A percentile compares a stretch with the other conserved stretches of the same genome.
These are phyloP conservation scores for Agrochola lota DNA, from an alignment of 2,888 invertebrate species.

Conservation along the genomic window DNA sequence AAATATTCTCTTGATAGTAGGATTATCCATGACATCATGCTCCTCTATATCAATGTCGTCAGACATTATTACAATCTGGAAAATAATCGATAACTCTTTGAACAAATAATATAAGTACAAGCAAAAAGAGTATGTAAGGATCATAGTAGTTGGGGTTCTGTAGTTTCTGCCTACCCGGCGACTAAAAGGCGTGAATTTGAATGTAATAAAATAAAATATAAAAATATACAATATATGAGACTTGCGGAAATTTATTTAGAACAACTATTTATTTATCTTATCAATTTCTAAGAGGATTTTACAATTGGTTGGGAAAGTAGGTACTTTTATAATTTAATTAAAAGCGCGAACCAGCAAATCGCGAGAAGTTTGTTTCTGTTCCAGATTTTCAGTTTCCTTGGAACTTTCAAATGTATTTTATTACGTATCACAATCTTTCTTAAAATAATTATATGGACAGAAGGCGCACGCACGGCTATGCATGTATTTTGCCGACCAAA, in stretches of 20 bases:
- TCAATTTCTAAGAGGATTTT: neutral
- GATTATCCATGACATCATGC: constrained; percentile 82
- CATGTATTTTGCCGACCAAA: neutral
- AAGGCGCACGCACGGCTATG: too few relatives aligned
- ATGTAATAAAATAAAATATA: neutral
- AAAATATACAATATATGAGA: neutral
- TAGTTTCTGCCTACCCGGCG: too few relatives aligned
- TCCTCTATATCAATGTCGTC: constrained; percentile 85
- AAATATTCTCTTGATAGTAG: constrained; percentile 76
- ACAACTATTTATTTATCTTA: neutral
- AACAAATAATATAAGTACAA: neutral
- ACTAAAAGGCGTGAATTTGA: neutral
- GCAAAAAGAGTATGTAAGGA: neutral
- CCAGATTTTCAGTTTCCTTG: neutral
- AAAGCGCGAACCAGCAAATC: neutral
- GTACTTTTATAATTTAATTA: neutral
- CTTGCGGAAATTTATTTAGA: neutral
- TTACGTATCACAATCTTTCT: neutral
- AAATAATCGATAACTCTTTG: neutral
- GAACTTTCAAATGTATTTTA: neutral
- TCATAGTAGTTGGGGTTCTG: too few relatives aligned
- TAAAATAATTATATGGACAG: neutral
- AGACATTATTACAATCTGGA: constrained; percentile 73
- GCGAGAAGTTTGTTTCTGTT: neutral
- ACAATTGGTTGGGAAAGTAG: neutral